Percentiles rank a stretch among this genome's conserved stretches.
These are phyloP conservation scores for Hippocampus zosterae DNA, from an alignment of 2,113 vertebrate genomes.

Conservation along the genomic window DNA sequence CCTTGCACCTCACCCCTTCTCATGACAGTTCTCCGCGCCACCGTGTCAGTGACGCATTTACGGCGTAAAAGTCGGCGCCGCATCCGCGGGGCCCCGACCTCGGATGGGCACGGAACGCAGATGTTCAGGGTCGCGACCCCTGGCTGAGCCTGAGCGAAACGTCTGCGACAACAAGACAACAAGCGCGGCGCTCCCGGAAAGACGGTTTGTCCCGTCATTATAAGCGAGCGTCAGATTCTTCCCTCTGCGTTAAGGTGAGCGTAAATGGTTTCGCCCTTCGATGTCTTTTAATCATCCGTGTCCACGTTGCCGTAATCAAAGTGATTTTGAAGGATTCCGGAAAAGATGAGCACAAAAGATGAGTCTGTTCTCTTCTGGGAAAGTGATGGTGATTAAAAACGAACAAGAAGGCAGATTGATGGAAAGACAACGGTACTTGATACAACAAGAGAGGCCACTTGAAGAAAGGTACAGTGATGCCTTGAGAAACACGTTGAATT, in stretches of 20 bases:
- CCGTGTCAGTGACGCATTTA: conserved; percentile 55
- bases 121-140: conserved; percentile 58
- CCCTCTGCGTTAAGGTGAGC: conserved; percentile 31
- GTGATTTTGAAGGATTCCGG: conserved; percentile 51
- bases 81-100: conserved; percentile 49
- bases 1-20: conserved; percentile 20
- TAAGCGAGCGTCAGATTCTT: conserved; percentile 24
- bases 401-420: conserved; percentile 46
- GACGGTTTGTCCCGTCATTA: conserved; percentile 41
- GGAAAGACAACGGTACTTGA: conserved; percentile 61
- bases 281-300: conserved; percentile 59
- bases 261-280: conserved; percentile 26
- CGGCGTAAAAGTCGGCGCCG: conserved; percentile 52
- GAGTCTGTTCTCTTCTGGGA: conserved; percentile 40
- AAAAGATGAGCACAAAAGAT: conserved; percentile 35
- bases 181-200: conserved; percentile 45
- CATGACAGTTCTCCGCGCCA: conserved; percentile 35
- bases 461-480: conserved; percentile 42
- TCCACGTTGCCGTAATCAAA: conserved; percentile 58
- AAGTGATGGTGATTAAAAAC: conserved; percentile 60
- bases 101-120: conserved; percentile 49
- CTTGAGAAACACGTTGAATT: background rate
- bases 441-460: conserved; percentile 49
- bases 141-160: conserved; percentile 48
- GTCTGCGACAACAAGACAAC: conserved; percentile 43